A percentile compares a stretch with the other conserved stretches of the same genome.
Evolutionary conservation across 2,113 vertebrate species (phyloP).

Genomic region (Telmatochromis sp.): DNA sequence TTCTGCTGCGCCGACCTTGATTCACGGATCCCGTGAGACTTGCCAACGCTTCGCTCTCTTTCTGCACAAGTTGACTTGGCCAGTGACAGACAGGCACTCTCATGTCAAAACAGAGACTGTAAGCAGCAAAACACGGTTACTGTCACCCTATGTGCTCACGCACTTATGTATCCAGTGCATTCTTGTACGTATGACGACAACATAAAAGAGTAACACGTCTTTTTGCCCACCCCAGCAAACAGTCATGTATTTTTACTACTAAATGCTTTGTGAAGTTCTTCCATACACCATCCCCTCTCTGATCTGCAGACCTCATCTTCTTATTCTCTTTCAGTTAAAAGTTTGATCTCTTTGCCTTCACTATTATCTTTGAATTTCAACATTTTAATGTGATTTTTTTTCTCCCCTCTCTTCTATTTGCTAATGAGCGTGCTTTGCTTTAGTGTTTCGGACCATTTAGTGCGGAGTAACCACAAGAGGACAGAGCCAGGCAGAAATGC

Average conservation of each 20-base stretch:
- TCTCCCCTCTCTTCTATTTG: background rate
- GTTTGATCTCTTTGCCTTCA: background rate
- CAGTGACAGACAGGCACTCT: constrained; percentile 59
- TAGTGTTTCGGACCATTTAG: constrained; percentile 35
- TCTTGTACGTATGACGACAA: background rate
- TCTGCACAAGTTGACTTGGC: constrained; percentile 47
- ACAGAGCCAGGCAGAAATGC: constrained; percentile 25
- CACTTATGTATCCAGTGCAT: background rate
- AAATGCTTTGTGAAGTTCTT: background rate
- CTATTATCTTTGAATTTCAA: background rate
- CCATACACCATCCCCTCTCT: background rate
- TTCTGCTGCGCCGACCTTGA: constrained; percentile 43
- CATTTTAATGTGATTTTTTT: background rate
- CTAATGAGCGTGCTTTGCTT: constrained; percentile 3
- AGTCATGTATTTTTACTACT: background rate
- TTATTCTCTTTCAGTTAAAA: background rate
- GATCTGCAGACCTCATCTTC: background rate
- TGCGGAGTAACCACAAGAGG: constrained; percentile 19
- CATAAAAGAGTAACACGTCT: background rate
- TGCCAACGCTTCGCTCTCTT: constrained; percentile 53
- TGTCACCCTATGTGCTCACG: background rate
- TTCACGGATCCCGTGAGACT: constrained; percentile 46
- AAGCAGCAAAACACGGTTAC: background rate
- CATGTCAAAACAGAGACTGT: constrained; percentile 55
- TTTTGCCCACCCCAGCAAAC: background rate